These are phyloP conservation scores for Augochlora pura DNA, from an alignment of 1,140 invertebrate species.

Conservation along the genomic window DNA sequence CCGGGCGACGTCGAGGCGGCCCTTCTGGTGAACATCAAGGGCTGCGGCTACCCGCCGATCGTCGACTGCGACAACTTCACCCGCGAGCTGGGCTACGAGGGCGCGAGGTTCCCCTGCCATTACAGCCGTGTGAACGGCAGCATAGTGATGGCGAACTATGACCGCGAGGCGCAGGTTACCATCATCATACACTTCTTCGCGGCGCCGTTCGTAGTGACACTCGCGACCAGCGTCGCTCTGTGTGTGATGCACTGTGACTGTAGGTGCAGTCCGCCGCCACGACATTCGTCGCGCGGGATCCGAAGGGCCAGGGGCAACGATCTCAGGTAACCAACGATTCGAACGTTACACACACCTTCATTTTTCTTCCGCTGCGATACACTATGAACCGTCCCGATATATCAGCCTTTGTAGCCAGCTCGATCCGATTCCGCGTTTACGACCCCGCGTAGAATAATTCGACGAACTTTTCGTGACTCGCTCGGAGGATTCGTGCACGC, in stretches of 20 bases:
- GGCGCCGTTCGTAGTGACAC: slow-evolving; percentile 89
- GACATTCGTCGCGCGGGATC: slow-evolving; percentile 77
- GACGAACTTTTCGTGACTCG: no score
- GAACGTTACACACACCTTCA: no score
- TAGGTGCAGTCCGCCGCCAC: slow-evolving; percentile 81
- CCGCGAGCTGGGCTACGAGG: slow-evolving; percentile 86
- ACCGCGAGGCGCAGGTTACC: slow-evolving; percentile 88
- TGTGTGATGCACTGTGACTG: slow-evolving; percentile 93
- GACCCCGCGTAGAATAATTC: no score
- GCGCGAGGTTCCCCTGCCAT: slow-evolving; percentile 90
- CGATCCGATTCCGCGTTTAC: no score
- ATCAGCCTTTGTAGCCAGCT: no score
- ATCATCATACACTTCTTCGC: slow-evolving; percentile 90
- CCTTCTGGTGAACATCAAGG: slow-evolving; percentile 89
- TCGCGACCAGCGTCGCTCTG: slow-evolving; percentile 89
- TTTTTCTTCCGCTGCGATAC: no score
- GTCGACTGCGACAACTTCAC: slow-evolving; percentile 93
- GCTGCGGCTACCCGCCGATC: slow-evolving; percentile 93
- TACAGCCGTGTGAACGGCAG: slow-evolving; percentile 91
- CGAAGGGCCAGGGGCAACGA: slow-evolving; percentile 82
- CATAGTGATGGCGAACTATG: slow-evolving; percentile 90
- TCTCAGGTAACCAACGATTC: slow-evolving; percentile 80
- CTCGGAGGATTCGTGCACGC: no score
- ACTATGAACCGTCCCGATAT: no score
- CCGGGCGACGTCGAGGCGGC: slow-evolving; percentile 82